Evolutionary conservation across 92 coral and sea anemone genomes (phyloP).

Genomic region (Porites lobata): DNA sequence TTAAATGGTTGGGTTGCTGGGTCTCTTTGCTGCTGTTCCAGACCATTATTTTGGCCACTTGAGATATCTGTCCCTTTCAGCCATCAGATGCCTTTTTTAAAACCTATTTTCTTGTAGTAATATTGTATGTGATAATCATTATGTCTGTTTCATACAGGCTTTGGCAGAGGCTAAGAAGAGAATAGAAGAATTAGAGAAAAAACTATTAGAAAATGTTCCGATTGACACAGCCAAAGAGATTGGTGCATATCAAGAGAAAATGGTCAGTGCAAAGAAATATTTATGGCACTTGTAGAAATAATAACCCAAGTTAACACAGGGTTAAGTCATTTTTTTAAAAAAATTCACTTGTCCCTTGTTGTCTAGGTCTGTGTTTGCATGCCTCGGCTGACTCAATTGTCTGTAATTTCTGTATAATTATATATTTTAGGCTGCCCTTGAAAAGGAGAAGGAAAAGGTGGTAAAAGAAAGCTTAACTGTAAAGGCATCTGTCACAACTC

Average conservation of each 20-base stretch:
- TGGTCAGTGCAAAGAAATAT: slow-evolving; percentile 53
- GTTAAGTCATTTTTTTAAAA: too few species aligned
- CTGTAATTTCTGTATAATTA: neutral
- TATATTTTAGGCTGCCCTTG: slow-evolving; percentile 70
- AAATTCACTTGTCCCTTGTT: too few species aligned
- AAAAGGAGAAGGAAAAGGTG: slow-evolving; percentile 80
- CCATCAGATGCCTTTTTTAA: neutral
- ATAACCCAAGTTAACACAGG: too few species aligned
- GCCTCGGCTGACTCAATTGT: too few species aligned
- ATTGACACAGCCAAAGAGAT: slow-evolving; percentile 95
- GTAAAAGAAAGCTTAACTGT: slow-evolving; percentile 74
- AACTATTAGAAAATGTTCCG: slow-evolving; percentile 91
- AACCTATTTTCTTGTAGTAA: neutral
- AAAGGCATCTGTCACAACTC: slow-evolving; percentile 82
- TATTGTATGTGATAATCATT: neutral
- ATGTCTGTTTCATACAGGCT: slow-evolving; percentile 56
- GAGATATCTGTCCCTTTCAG: neutral
- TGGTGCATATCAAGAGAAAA: slow-evolving; percentile 81
- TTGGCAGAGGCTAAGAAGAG: slow-evolving; percentile 86
- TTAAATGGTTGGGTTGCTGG: too few species aligned
- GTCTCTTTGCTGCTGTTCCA: too few species aligned
- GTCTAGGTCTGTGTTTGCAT: too few species aligned
- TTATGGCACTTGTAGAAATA: too few species aligned
- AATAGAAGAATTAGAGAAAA: slow-evolving; percentile 86
- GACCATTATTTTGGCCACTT: neutral